Conservation (phyloP, 2,888 invertebrate species). For the Drosophila formosana region DNA sequence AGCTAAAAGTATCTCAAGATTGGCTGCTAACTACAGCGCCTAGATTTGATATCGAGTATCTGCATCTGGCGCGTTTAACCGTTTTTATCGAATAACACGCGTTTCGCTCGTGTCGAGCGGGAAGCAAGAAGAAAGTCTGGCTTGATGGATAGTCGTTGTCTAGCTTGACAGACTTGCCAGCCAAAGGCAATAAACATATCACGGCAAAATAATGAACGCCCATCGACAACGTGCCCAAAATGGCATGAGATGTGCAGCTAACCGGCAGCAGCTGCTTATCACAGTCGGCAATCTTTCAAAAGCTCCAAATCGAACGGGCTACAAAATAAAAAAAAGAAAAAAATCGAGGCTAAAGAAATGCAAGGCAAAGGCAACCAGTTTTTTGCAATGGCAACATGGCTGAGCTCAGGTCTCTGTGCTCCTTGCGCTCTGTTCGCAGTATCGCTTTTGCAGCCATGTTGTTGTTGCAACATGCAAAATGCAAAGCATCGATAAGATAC, state of each 20-base stretch:
- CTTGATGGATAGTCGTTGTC: slow-evolving; percentile 34
- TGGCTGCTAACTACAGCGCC: slow-evolving; percentile 15
- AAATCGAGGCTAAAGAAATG: slow-evolving; percentile 45
- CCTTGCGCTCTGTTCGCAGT: slow-evolving; percentile 7
- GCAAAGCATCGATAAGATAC: slow-evolving; percentile 82
- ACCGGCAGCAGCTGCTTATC: slow-evolving; percentile 81
- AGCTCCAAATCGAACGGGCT: slow-evolving; percentile 64
- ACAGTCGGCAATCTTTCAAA: slow-evolving; percentile 85
- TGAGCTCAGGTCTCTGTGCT: slow-evolving; percentile 27
- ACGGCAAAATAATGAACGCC: slow-evolving; percentile 56
- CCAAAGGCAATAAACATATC: slow-evolving; percentile 70
- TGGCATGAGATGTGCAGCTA: slow-evolving; percentile 35
- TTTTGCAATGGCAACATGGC: slow-evolving; percentile 63
- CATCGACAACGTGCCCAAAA: slow-evolving; percentile 40
- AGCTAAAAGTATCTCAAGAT: slow-evolving; percentile 24
- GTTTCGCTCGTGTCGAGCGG: slow-evolving; percentile 61
- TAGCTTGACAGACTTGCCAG: slow-evolving; percentile 18
- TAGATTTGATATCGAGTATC: slow-evolving; percentile 46
- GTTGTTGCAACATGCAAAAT: slow-evolving; percentile 78
- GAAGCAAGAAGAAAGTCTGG: neutral
- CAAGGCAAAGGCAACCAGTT: slow-evolving; percentile 55
- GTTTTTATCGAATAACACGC: slow-evolving; percentile 81
- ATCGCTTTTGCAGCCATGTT: slow-evolving; percentile 52
- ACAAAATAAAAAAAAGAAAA: neutral
- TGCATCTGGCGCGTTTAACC: slow-evolving; percentile 68